Percentiles rank a stretch among this genome's conserved stretches.
Evolutionary conservation across 2,113 vertebrate species (phyloP).

Genomic region (Zootoca vivipara): DNA sequence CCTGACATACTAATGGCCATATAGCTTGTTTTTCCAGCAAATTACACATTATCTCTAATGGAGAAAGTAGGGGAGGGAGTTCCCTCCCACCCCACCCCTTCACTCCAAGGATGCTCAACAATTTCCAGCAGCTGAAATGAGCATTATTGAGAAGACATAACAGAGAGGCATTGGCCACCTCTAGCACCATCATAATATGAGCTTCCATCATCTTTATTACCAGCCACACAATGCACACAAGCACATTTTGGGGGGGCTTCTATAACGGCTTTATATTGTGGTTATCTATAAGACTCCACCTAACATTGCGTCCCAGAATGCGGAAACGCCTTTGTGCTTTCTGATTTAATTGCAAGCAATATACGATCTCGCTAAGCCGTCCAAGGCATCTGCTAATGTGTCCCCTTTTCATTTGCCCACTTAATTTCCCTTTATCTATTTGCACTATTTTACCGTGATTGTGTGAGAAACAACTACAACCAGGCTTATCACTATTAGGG

Average conservation of each 20-base stretch:
- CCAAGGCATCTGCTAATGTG: conserved; percentile 26
- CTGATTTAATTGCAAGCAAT: conserved; percentile 46
- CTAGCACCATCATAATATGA: conserved; percentile 16
- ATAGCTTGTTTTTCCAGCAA: conserved; percentile 5
- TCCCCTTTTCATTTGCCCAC: conserved; percentile 42
- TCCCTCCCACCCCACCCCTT: neutral
- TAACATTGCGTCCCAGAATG: conserved; percentile 17
- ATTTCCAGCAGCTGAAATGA: conserved; percentile 8
- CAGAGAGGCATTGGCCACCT: conserved; percentile 20
- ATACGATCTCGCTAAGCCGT: conserved; percentile 17
- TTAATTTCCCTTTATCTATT: conserved; percentile 56
- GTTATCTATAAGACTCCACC: neutral
- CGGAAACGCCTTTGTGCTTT: conserved; percentile 39
- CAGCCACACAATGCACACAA: neutral
- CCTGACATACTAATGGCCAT: conserved; percentile 1
- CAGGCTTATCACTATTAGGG: neutral
- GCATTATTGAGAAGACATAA: neutral
- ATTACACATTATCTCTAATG: conserved; percentile 19
- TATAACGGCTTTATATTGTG: conserved; percentile 16
- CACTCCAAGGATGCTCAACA: conserved; percentile 21
- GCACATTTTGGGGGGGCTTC: neutral
- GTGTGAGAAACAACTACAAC: conserved; percentile 31
- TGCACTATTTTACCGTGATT: conserved; percentile 48
- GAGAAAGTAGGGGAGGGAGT: neutral
- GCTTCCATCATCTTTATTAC: conserved; percentile 37